phyloP scores from a whole-genome alignment of 2,888 invertebrate species.

The Xestia ashworthii region DNA sequence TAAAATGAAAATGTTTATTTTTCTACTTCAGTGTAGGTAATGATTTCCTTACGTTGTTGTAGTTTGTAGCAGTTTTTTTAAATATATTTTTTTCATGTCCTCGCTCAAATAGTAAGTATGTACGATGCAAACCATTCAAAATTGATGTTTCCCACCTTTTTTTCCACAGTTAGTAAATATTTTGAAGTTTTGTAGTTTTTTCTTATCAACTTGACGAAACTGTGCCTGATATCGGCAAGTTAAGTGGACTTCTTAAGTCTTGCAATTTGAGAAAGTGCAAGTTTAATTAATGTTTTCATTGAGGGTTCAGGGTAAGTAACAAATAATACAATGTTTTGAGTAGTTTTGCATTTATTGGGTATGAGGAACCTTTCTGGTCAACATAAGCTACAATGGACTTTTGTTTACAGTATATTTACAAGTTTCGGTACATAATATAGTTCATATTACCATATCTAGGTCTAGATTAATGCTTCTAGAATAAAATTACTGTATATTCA shows the following conservation, averaged over 20 bases:
- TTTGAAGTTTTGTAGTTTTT: background rate
- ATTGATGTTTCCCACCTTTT: background rate
- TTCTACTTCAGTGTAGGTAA: background rate
- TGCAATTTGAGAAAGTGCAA: background rate
- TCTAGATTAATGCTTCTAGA: conserved; percentile 85
- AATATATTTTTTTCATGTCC: background rate
- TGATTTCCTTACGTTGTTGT: background rate
- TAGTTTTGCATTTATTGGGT: conserved; percentile 91
- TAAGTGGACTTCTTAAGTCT: background rate
- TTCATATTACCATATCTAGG: conserved; percentile 83
- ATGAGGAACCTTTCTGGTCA: conserved; percentile 91
- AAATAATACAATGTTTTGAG: conserved; percentile 79
- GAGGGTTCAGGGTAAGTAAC: conserved; percentile 44
- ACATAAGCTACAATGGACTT: conserved; percentile 91
- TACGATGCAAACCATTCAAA: background rate
- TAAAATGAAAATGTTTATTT: conserved; percentile 7
- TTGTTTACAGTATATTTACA: conserved; percentile 90
- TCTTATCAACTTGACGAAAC: background rate
- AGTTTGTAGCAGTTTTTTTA: background rate
- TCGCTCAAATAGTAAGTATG: background rate
- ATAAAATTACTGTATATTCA: conserved; percentile 89
- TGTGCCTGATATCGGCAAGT: background rate
- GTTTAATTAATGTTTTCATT: background rate
- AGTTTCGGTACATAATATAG: conserved; percentile 87
- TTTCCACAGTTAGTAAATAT: background rate